Percentiles rank a stretch among this genome's conserved stretches.
Conservation (phyloP, 2,888 invertebrate species). For the Gisinianus flammeolus region DNA sequence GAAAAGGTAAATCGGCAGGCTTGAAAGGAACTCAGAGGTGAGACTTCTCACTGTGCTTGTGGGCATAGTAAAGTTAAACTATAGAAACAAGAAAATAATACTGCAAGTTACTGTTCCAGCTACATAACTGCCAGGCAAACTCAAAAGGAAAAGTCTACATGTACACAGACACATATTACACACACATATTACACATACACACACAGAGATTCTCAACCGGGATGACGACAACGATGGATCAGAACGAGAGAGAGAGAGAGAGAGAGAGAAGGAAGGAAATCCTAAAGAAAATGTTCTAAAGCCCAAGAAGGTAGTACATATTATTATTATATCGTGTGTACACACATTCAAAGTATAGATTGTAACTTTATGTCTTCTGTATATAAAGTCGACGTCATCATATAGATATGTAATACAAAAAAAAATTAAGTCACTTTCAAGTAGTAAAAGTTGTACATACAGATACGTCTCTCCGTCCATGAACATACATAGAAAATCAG, state of each 20-base stretch:
- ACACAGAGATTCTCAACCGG: background rate
- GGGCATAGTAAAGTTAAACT: slow-evolving; percentile 41
- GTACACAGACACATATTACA: no score
- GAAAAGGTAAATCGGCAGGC: slow-evolving; percentile 29
- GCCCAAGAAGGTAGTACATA: slow-evolving; percentile 15
- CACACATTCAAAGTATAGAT: no score
- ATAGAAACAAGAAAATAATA: slow-evolving; percentile 37
- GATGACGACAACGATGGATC: no score
- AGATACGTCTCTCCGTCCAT: background rate
- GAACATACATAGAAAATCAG: background rate
- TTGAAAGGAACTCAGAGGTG: slow-evolving; percentile 40
- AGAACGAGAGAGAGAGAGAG: background rate
- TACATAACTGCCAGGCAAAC: slow-evolving; percentile 30
- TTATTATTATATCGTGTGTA: slow-evolving; percentile 11
- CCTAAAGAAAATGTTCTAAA: slow-evolving; percentile 16
- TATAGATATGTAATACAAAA: background rate
- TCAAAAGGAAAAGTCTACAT: no score
- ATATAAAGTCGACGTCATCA: slow-evolving; percentile 15
- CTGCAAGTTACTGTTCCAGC: slow-evolving; percentile 32
- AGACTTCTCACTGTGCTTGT: slow-evolving; percentile 39
- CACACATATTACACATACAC: no score
- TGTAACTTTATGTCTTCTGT: no score
- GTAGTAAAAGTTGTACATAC: background rate
- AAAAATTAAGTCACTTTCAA: background rate
- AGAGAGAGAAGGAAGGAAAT: slow-evolving; percentile 15